A percentile compares a stretch with the other conserved stretches of the same genome.
These are phyloP conservation scores for Notiomystis cincta DNA, from an alignment of 2,113 vertebrate genomes.

Conservation along the genomic window DNA sequence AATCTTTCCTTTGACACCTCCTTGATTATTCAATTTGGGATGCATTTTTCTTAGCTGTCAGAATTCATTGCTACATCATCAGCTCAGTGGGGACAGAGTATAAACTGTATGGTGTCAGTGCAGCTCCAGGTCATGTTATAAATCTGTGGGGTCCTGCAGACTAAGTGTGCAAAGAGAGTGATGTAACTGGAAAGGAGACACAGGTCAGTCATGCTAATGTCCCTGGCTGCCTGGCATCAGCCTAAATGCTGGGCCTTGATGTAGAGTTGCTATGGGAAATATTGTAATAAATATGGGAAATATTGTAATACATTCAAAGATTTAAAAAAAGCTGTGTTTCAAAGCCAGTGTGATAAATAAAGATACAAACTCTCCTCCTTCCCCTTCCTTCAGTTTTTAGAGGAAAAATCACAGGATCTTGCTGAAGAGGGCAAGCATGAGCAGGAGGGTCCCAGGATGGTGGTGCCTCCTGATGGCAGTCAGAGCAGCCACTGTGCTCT, in stretches of 20 bases:
- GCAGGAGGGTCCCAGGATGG: accelerated
- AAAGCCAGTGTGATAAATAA: not conserved
- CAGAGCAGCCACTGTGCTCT: accelerated
- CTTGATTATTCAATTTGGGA: conserved; percentile 3
- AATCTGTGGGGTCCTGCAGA: not conserved
- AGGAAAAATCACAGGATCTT: not conserved
- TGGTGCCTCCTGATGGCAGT: not conserved
- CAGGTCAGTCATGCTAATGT: not conserved
- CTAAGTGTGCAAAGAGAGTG: not conserved
- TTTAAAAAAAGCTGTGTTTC: not conserved
- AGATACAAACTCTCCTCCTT: not conserved
- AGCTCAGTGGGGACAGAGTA: not conserved
- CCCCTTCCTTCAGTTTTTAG: not conserved
- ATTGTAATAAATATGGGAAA: too few species aligned
- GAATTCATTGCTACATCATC: conserved; percentile 1
- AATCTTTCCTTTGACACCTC: not conserved
- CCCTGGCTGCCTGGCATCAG: not conserved
- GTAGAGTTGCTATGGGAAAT: not conserved
- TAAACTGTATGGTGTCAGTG: not conserved
- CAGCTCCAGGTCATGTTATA: not conserved
- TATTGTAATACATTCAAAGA: not conserved
- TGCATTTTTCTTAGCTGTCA: not conserved
- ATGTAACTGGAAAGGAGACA: not conserved
- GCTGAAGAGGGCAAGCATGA: accelerated
- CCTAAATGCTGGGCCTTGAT: not conserved